These are phyloP conservation scores for Cheilosia pagana DNA, from an alignment of 2,888 invertebrate genomes.

Conservation along the genomic window DNA sequence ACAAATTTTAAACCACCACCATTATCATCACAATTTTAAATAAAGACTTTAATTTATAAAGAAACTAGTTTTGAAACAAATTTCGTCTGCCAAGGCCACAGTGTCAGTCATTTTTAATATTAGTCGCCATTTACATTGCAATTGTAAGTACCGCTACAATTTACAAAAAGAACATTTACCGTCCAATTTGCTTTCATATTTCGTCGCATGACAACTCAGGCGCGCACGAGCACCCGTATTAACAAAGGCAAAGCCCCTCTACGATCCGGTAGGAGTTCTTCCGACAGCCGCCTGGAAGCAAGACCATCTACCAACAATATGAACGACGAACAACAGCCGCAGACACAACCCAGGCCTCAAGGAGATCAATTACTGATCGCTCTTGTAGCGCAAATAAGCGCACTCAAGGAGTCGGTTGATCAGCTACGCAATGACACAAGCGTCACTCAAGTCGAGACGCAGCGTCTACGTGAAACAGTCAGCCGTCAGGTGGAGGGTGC, in stretches of 20 bases:
- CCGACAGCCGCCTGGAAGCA: not conserved
- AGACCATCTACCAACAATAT: not conserved
- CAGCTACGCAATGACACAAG: conserved; percentile 1
- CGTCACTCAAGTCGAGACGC: conserved; percentile 3
- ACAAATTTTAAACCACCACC: too few species aligned
- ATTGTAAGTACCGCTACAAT: too few species aligned
- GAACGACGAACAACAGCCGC: not conserved
- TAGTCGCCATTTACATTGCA: too few species aligned
- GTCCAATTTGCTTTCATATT: too few species aligned
- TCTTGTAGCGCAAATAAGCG: not conserved
- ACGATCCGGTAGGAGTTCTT: not conserved
- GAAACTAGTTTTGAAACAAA: too few species aligned
- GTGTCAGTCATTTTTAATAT: too few species aligned
- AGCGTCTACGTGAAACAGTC: not conserved
- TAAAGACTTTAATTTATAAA: too few species aligned
- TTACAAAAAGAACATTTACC: too few species aligned
- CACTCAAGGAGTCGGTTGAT: not conserved
- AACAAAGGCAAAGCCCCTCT: not conserved
- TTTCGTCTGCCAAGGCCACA: too few species aligned
- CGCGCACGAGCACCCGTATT: not conserved
- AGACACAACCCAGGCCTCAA: not conserved
- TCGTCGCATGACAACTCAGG: not conserved
- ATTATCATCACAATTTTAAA: too few species aligned
- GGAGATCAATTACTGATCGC: not conserved
- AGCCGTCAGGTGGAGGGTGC: not conserved